Percentiles rank a stretch among this genome's conserved stretches.
Evolutionary conservation across 1,140 invertebrate genomes (phyloP).

Genomic region (Lysiphlebus fabarum): DNA sequence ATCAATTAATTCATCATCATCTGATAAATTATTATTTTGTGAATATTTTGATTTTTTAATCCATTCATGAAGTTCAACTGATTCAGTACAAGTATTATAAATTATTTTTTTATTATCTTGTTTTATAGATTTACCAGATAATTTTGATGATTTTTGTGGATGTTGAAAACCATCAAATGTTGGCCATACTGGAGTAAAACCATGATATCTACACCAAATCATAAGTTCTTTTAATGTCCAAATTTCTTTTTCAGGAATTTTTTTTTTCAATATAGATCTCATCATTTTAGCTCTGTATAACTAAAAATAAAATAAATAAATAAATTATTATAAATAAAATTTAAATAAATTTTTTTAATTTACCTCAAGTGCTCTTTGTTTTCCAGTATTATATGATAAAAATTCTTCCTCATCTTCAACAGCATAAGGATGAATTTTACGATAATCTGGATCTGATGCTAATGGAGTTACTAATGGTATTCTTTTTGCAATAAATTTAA

Average conservation of each 20-base stretch:
- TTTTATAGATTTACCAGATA: slow-evolving; percentile 9
- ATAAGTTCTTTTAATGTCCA: slow-evolving; percentile 57
- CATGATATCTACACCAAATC: slow-evolving; percentile 54
- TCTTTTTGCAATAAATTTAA: slow-evolving; percentile 44
- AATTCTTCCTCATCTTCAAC: slow-evolving; percentile 51
- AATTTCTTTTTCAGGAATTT: slow-evolving; percentile 38
- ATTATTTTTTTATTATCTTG: neutral
- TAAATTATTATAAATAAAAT: neutral
- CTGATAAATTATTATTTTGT: neutral
- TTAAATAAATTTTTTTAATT: slow-evolving; percentile 23
- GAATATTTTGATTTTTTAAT: slow-evolving; percentile 17
- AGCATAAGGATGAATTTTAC: slow-evolving; percentile 53
- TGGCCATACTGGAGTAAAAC: slow-evolving; percentile 43
- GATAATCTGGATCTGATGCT: slow-evolving; percentile 45
- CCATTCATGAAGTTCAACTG: slow-evolving; percentile 34
- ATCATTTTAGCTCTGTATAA: slow-evolving; percentile 54
- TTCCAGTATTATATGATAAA: slow-evolving; percentile 53
- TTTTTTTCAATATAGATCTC: slow-evolving; percentile 40
- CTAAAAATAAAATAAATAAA: too few species aligned
- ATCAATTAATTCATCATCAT: slow-evolving; percentile 32
- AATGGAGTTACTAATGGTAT: slow-evolving; percentile 45
- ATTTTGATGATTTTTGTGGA: slow-evolving; percentile 1
- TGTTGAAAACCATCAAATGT: neutral
- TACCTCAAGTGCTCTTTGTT: slow-evolving; percentile 53
- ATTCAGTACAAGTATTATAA: slow-evolving; percentile 29